A percentile compares a stretch with the other conserved stretches of the same genome.
Conservation (phyloP, 2,797 vertebrate genomes). For the Pygocentrus nattereri region DNA sequence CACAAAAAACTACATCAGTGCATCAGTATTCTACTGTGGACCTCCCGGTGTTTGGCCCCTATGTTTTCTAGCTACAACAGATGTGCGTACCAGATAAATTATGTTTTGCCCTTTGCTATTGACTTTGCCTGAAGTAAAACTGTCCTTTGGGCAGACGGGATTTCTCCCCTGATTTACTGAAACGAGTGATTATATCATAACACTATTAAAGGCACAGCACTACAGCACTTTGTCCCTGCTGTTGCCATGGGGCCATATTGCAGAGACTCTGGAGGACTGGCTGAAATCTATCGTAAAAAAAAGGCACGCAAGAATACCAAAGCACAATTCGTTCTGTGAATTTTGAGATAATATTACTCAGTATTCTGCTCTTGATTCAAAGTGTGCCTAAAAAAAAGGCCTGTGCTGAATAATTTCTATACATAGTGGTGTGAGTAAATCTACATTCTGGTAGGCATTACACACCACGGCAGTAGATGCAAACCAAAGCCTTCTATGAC, state of each 20-base stretch:
- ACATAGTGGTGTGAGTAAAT: not conserved
- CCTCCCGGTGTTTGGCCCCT: slow-evolving; percentile 19
- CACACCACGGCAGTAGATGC: not conserved
- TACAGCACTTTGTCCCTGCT: not conserved
- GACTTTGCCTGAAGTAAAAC: slow-evolving; percentile 61
- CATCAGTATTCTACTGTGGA: slow-evolving; percentile 35
- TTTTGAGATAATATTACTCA: not conserved
- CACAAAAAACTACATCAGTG: not conserved
- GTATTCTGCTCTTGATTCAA: not conserved
- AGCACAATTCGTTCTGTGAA: not conserved
- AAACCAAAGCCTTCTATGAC: slow-evolving; percentile 7
- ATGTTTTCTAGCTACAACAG: slow-evolving; percentile 52
- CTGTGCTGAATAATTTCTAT: not conserved
- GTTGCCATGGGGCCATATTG: not conserved
- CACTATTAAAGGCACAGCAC: slow-evolving; percentile 43
- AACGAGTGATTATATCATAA: slow-evolving; percentile 47
- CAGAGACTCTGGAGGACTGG: not conserved
- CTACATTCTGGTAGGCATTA: not conserved
- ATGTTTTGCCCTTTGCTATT: slow-evolving; percentile 46
- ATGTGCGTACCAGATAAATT: slow-evolving; percentile 58
- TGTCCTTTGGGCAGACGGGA: slow-evolving; percentile 48
- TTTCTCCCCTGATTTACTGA: slow-evolving; percentile 49
- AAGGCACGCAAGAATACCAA: too few species aligned
- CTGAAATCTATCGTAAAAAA: slow-evolving; percentile 2
- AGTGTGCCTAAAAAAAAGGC: too few species aligned